These are phyloP conservation scores for Gopherus flavomarginatus DNA, from an alignment of 2,113 vertebrate genomes.

Conservation along the genomic window DNA sequence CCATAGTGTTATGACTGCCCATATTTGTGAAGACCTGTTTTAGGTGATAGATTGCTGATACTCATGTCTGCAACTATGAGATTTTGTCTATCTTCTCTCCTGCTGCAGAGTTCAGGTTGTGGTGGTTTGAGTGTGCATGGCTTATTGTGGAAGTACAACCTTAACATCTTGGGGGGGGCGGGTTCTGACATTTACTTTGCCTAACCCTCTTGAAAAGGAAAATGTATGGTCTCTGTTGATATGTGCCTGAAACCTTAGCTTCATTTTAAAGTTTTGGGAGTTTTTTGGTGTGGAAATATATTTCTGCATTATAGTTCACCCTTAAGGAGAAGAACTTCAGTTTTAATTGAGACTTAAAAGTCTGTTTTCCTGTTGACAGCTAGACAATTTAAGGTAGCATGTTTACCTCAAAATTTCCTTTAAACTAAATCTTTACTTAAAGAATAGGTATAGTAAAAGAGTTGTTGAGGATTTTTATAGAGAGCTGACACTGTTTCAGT, in stretches of 20 bases:
- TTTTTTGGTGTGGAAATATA: not conserved
- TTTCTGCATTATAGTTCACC: not conserved
- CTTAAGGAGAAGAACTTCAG: not conserved
- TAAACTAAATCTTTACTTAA: not conserved
- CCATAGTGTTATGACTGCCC: not conserved
- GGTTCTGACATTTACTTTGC: not conserved
- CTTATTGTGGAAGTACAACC: not conserved
- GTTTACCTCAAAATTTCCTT: not conserved
- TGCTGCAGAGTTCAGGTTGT: not conserved
- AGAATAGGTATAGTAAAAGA: not conserved
- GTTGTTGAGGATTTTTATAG: not conserved
- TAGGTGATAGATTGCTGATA: not conserved
- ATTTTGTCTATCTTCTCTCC: not conserved
- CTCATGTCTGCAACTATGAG: not conserved
- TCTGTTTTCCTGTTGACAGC: not conserved
- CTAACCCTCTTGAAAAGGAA: not conserved
- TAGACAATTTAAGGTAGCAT: not conserved
- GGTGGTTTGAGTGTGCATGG: constrained; percentile 26
- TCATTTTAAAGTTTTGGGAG: not conserved
- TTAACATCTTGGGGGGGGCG: not conserved
- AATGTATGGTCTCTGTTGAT: not conserved
- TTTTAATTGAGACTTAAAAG: not conserved
- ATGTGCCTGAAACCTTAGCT: not conserved
- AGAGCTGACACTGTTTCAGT: not conserved
- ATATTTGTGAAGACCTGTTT: not conserved